These are phyloP conservation scores for Haliaeetus leucogaster DNA, from an alignment of 2,113 vertebrate species.

Conservation along the genomic window DNA sequence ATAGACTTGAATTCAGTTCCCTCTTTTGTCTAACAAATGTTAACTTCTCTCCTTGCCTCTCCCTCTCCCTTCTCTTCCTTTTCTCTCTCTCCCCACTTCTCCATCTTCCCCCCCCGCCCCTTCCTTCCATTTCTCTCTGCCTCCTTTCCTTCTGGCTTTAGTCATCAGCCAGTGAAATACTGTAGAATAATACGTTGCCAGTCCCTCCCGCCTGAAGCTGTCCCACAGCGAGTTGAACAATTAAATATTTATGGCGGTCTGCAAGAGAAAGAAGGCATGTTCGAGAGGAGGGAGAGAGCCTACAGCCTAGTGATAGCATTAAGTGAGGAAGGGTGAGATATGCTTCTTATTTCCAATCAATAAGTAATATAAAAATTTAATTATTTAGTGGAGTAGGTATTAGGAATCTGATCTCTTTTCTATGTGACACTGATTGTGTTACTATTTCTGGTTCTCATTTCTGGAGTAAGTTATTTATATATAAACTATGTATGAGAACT, in stretches of 20 bases:
- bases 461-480: background rate
- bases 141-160: background rate
- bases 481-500: background rate
- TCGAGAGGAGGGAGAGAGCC: background rate
- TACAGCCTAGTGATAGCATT: background rate
- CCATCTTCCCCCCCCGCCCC: accelerated
- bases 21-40: background rate
- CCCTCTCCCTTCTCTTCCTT: background rate
- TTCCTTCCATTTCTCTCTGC: background rate
- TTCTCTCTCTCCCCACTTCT: background rate
- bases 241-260: background rate
- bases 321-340: background rate
- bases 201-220: background rate
- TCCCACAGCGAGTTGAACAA: background rate
- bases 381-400: background rate
- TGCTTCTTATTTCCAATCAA: background rate
- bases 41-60: background rate
- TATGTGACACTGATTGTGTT: background rate
- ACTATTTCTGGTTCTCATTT: background rate
- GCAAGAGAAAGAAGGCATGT: background rate
- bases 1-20: background rate
- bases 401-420: background rate
- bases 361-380: constrained; percentile 2
- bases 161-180: background rate
- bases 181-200: background rate